Percentiles rank a stretch among this genome's conserved stretches.
Evolutionary conservation across 2,113 vertebrate species (phyloP).

Genomic region (Nothoprocta perdicaria): DNA sequence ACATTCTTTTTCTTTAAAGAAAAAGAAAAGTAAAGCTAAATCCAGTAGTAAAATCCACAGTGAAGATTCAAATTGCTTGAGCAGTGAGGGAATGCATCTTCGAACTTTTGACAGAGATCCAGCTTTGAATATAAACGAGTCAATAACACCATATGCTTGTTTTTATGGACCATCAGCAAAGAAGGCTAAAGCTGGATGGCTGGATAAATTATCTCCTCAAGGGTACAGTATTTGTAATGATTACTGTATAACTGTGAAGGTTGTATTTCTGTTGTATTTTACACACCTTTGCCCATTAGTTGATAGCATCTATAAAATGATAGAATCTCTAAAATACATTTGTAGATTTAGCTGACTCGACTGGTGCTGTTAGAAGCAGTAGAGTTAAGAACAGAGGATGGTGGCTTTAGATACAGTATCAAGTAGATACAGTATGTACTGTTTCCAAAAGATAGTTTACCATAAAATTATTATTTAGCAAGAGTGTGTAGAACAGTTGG

Average conservation of each 20-base stretch:
- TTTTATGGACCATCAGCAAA: constrained; percentile 84
- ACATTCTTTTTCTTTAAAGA: constrained; percentile 63
- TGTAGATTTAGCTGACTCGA: background rate
- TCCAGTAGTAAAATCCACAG: constrained; percentile 36
- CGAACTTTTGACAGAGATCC: constrained; percentile 1
- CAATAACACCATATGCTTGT: constrained; percentile 93
- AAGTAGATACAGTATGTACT: background rate
- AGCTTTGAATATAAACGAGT: constrained; percentile 21
- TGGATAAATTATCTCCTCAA: constrained; percentile 96
- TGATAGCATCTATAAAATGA: background rate
- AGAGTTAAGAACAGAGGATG: background rate
- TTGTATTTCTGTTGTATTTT: background rate
- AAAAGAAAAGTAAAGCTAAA: constrained; percentile 57
- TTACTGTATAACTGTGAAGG: background rate
- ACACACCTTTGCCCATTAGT: background rate
- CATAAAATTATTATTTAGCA: background rate
- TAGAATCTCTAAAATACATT: background rate
- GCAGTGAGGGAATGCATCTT: constrained; percentile 72
- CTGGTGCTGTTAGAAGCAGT: background rate
- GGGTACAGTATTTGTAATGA: constrained; percentile 77
- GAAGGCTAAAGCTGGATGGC: constrained; percentile 88
- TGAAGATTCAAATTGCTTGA: constrained; percentile 32
- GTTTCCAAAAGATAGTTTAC: background rate
- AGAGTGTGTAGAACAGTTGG: background rate
- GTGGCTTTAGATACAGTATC: background rate